These are phyloP conservation scores for Drosophila cyrtoloma DNA, from an alignment of 2,888 invertebrate species.

Conservation along the genomic window DNA sequence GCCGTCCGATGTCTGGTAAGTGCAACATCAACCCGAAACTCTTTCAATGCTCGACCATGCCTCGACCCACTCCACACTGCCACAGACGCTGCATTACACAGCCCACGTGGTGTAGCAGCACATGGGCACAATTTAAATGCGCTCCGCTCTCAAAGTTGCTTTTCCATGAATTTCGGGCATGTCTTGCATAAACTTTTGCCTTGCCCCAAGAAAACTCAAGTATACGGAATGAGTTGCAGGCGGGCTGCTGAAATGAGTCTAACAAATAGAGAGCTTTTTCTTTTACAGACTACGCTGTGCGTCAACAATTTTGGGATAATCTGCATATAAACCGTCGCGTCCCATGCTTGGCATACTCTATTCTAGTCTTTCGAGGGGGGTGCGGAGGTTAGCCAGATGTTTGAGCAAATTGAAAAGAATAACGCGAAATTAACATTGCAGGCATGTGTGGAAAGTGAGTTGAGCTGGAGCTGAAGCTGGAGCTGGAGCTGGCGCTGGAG, in stretches of 20 bases:
- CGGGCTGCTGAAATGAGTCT: neutral
- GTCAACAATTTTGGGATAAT: constrained; percentile 34
- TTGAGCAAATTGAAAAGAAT: constrained; percentile 55
- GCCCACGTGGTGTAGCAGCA: constrained; percentile 9
- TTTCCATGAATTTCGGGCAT: constrained; percentile 51
- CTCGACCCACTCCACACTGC: constrained; percentile 6
- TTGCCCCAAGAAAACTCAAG: constrained; percentile 6
- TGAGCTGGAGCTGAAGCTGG: neutral
- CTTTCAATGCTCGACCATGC: constrained; percentile 65
- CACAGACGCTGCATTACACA: constrained; percentile 1
- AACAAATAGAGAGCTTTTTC: constrained; percentile 10
- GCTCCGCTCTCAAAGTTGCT: constrained; percentile 20
- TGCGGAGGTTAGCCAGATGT: constrained; percentile 11
- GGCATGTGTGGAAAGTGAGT: constrained; percentile 20
- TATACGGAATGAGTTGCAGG: neutral
- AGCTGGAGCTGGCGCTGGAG: too few species aligned
- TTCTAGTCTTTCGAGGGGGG: neutral
- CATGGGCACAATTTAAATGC: constrained; percentile 54
- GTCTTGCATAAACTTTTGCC: constrained; percentile 44
- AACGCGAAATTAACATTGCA: constrained; percentile 46
- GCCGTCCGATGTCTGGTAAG: constrained; percentile 44
- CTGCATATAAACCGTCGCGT: constrained; percentile 28
- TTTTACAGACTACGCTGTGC: constrained; percentile 13
- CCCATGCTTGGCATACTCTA: neutral
- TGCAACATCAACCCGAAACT: constrained; percentile 64